Base-by-base conservation (phyloP, 2,888 invertebrate genomes). In the Cosmopolites sordidus region DNA sequence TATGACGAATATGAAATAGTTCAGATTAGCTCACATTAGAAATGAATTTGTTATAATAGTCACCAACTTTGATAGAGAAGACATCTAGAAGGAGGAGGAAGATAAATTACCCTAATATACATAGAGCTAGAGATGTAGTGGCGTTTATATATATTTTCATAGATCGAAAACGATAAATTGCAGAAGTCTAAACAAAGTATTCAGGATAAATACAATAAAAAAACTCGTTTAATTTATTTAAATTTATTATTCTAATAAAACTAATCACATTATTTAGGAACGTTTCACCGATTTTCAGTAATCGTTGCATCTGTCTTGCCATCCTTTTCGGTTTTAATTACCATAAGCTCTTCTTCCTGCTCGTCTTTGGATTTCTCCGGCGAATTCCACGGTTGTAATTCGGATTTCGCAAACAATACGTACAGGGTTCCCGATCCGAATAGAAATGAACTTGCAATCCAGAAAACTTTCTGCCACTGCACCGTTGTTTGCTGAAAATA, bases 401-500 rank as follows among this genome's bases (percentile, higher is more conserved):
- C 77, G 1, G 82, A 79, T 40, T 79, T 79, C 2, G 78, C 76
- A 60, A 81, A 81, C 0, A 79, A 33, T 0, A 78, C 64, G 62
- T 79, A 83, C 1, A 81, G 52, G 1, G 76, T 54, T 17, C 81
- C 82, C 18, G 79, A 75, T 6, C 73, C 61, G 18, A 80, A 71
- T 1, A 81, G 67, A 70, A 82, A 76, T 1, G 61, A 69, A 0
- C 79, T 74, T 1, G 80, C 70, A 38, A 83, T 76, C 54, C 80
- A 72, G 62, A 82, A 84, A 0, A 83, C 81, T 60, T 78, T 76
- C 62, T 79, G 78, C 84, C 84, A 84, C 60, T 80, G 79, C 1
- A 72, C 73, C 2, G 77, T 72, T 0, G 81, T 80, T 79, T 83
- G 81, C 83, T 83, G 64, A 9, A 72, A 71, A 22, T 22, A n/a